A percentile compares a stretch with the other conserved stretches of the same genome.
phyloP scores from a whole-genome alignment of 2,113 vertebrate species.

The Esox niger region DNA sequence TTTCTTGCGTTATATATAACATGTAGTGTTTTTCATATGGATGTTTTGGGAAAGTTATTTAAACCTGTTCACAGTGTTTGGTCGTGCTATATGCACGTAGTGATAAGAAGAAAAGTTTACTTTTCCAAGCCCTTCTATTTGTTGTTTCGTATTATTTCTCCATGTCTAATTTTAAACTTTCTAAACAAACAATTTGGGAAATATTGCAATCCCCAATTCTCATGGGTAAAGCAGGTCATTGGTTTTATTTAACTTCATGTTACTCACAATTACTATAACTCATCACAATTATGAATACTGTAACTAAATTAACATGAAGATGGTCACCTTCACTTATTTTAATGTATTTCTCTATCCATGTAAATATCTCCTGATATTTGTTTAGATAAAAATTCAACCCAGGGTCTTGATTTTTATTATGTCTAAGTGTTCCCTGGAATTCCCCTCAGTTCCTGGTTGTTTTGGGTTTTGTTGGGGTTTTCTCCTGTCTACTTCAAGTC shows the following conservation, averaged over 20 bases:
- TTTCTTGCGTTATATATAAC: background rate
- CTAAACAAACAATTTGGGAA: conserved; percentile 74
- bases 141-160: conserved; percentile 66
- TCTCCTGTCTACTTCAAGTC: conserved; percentile 50
- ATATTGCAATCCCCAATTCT: conserved; percentile 62
- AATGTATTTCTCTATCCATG: background rate
- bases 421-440: conserved; percentile 10
- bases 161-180: conserved; percentile 73
- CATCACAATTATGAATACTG: background rate
- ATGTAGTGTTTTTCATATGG: background rate
- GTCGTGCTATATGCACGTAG: background rate
- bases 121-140: conserved; percentile 66
- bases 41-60: conserved; percentile 28
- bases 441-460: conserved; percentile 36
- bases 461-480: conserved; percentile 39
- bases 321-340: background rate
- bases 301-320: background rate
- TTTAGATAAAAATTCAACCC: background rate
- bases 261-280: background rate
- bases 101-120: conserved; percentile 57
- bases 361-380: background rate
- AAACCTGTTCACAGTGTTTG: background rate
- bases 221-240: conserved; percentile 69
- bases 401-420: background rate
- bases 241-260: conserved; percentile 44